Percentiles rank a stretch among this genome's conserved stretches.
phyloP scores from a whole-genome alignment of 2,888 invertebrate genomes.

The Halocaridina rubra region DNA sequence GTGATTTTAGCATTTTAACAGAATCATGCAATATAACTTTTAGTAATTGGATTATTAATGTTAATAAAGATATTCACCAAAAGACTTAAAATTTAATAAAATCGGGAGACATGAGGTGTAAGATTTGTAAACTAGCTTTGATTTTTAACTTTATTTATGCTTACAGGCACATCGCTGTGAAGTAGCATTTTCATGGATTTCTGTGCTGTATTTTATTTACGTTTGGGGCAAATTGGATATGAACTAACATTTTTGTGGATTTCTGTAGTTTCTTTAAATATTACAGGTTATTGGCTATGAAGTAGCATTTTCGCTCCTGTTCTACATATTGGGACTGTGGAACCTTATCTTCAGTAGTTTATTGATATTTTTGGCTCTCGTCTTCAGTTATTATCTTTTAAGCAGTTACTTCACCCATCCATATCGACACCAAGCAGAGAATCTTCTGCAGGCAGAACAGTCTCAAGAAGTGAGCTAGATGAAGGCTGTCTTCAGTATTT shows the following conservation, averaged over 20 bases:
- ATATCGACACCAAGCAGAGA: background rate
- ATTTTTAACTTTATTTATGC: too few relatives aligned
- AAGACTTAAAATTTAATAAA: too few relatives aligned
- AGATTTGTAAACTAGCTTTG: too few relatives aligned
- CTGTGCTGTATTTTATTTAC: too few relatives aligned
- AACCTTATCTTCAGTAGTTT: background rate
- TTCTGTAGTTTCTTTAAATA: background rate
- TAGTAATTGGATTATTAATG: too few relatives aligned
- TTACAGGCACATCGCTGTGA: too few relatives aligned
- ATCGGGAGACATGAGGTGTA: too few relatives aligned
- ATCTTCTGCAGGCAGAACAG: background rate
- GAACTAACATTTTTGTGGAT: background rate
- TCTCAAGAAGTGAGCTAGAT: background rate
- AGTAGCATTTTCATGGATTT: too few relatives aligned
- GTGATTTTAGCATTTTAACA: too few relatives aligned
- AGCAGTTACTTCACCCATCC: background rate
- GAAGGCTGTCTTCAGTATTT: background rate
- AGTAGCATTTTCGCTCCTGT: background rate
- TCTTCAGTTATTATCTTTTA: background rate
- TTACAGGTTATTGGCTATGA: conserved; percentile 40
- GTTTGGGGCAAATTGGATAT: too few relatives aligned
- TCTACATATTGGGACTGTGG: conserved; percentile 38
- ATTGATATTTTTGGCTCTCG: background rate
- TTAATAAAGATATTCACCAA: too few relatives aligned
- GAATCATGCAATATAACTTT: too few relatives aligned